These are phyloP conservation scores for Phoeniculus purpureus DNA, from an alignment of 2,797 vertebrate genomes.

Conservation along the genomic window DNA sequence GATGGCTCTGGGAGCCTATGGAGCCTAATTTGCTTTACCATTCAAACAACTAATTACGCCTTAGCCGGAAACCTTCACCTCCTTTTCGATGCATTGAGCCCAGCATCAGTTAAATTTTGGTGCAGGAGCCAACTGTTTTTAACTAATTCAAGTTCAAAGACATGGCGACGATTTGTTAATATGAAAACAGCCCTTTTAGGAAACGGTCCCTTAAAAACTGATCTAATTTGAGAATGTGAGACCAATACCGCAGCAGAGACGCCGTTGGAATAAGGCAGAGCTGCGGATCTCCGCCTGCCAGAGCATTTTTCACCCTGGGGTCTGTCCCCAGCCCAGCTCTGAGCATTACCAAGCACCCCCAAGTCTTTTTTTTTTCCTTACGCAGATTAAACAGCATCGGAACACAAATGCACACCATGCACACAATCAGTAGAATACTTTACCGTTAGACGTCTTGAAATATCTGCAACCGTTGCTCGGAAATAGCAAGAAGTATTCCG, in stretches of 20 bases:
- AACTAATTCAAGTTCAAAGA: constrained; percentile 84
- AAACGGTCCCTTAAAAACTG: background rate
- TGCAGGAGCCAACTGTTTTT: constrained; percentile 36
- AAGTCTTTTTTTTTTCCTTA: background rate
- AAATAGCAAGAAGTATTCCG: constrained; percentile 38
- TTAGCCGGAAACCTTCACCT: background rate
- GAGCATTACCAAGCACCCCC: background rate
- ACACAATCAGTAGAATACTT: constrained; percentile 26
- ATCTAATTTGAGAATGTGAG: background rate
- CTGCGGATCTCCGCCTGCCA: background rate
- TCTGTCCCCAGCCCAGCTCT: background rate
- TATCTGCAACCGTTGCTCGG: constrained; percentile 51
- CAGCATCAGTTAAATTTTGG: constrained; percentile 45
- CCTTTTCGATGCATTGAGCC: constrained; percentile 17
- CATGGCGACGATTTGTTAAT: constrained; percentile 64
- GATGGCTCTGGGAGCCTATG: background rate
- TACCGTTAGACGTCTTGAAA: constrained; percentile 76
- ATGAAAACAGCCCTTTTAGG: constrained; percentile 10
- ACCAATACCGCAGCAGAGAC: background rate
- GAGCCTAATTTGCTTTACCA: background rate
- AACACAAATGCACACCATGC: background rate
- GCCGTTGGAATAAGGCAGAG: background rate
- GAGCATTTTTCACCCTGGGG: background rate
- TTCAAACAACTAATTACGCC: background rate
- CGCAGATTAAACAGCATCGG: background rate